Evolutionary conservation across 2,888 invertebrate species (phyloP).

Genomic region (Caenorhabditis becei): DNA sequence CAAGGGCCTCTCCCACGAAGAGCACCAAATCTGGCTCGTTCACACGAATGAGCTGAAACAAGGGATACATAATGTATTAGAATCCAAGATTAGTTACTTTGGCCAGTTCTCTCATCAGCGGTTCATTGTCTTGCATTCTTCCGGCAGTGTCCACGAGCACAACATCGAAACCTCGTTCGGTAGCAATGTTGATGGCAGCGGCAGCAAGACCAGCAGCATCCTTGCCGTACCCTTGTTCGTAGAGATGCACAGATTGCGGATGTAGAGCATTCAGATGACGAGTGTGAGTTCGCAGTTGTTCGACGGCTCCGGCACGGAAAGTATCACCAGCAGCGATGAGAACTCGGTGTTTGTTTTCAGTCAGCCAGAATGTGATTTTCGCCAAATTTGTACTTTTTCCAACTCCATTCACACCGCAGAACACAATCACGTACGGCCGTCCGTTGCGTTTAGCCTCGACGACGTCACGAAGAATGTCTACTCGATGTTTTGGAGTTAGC

Average conservation of each 20-base stretch:
- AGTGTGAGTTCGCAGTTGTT: constrained; percentile 96
- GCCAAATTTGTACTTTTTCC: constrained; percentile 99
- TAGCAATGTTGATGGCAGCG: constrained; percentile 88
- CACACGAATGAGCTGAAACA: constrained; percentile 89
- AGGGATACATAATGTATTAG: constrained; percentile 6
- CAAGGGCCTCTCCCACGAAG: constrained; percentile 99
- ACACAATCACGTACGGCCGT: constrained; percentile 95
- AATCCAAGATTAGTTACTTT: constrained; percentile 85
- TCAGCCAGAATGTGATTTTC: constrained; percentile 99
- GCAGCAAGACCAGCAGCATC: constrained; percentile 98
- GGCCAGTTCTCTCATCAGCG: constrained; percentile 96
- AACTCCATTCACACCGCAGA: constrained; percentile 99
- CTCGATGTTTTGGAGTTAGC: constrained; percentile 93
- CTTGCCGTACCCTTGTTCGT: constrained; percentile 98
- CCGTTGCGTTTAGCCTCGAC: constrained; percentile 89
- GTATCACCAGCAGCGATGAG: constrained; percentile 99
- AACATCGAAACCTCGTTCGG: constrained; percentile 90
- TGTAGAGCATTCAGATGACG: constrained; percentile 94
- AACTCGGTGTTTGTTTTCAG: constrained; percentile 96
- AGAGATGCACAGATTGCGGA: constrained; percentile 87
- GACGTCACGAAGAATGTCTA: constrained; percentile 96
- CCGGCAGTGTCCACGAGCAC: constrained; percentile 99
- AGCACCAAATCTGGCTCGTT: constrained; percentile 97
- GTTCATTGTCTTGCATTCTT: constrained; percentile 99
- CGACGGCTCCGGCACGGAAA: constrained; percentile 96